Base-by-base conservation (phyloP, 2,797 vertebrate genomes). In the Propithecus deckenii region DNA sequence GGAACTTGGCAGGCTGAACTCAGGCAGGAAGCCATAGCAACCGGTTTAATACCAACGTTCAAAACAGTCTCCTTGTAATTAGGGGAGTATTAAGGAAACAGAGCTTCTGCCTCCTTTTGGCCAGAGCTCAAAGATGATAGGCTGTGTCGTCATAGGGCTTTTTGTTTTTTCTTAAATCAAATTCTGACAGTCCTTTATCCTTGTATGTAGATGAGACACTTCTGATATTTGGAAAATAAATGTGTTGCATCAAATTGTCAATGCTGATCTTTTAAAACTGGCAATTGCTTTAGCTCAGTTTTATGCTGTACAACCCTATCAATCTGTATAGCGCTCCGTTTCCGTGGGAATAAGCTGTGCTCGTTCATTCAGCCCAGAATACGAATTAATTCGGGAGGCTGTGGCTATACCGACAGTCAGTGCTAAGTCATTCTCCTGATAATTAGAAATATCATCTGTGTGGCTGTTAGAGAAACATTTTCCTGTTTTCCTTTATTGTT, bases 181-280 rank as follows among this genome's bases (percentile, higher is more conserved):
- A 85, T 97, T 92, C 95, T 95, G 74, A 96, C 88, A 85, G 32
- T 86, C 8, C 20, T 74, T 97, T 92, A 59, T 97, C 85, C 81
- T 97, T 8, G 69, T 72, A 43, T 80, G 87, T 96, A 97, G 83
- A 28, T 79, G 96, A 95, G 8, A 85, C 63, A 38, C 57, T 69
- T 35, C 17, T 93, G 69, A 89, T 93, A 96, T 96, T 93, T 94
- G 93, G 85, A 89, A 97, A 98, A 97, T 95, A 92, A 97, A 18
- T 96, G 61, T 78, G 3, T 14, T 94, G 87, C 94, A 32, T 97
- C 95, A 96, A 97, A 85, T 86, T 80, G 69, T 96, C 97, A 96
- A 52, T 80, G 86, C n/a, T 50, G 35, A 89, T 85, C 63, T 96
- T 97, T 97, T 83, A 72, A 94, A 97, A 94, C 86, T 96, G 97